Percentiles rank a stretch among this genome's conserved stretches.
phyloP scores from a whole-genome alignment of 2,113 vertebrate genomes.

The Antechinus flavipes region DNA sequence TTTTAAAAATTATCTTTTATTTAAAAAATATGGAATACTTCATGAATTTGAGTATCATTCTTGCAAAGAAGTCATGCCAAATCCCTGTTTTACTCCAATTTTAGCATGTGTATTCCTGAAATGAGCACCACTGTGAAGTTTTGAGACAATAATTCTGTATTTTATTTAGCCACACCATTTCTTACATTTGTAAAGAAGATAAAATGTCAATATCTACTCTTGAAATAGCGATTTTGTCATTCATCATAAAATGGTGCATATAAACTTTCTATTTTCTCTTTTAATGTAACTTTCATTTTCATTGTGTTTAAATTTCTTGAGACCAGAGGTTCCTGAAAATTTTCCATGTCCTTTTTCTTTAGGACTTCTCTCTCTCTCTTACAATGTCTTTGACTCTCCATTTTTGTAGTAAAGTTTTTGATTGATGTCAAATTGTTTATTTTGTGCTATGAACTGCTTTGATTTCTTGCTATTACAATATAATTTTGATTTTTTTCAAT shows the following conservation, averaged over 20 bases:
- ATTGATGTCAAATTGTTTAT: background rate
- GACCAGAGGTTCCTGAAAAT: background rate
- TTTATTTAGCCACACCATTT: background rate
- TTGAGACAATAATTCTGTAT: background rate
- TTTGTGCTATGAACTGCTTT: background rate
- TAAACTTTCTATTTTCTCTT: background rate
- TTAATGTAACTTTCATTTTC: background rate
- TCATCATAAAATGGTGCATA: background rate
- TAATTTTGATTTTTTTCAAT: background rate
- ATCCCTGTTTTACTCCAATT: background rate
- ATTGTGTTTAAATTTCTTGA: background rate
- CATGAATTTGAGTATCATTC: background rate
- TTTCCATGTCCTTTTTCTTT: background rate
- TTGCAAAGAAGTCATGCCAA: background rate
- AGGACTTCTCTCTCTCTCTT: background rate
- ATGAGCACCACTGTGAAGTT: background rate
- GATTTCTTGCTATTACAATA: background rate
- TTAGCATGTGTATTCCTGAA: background rate
- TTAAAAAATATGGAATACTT: background rate
- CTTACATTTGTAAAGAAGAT: background rate
- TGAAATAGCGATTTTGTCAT: background rate
- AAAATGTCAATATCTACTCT: background rate
- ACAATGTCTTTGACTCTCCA: background rate
- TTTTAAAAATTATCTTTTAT: background rate
- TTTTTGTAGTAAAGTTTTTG: background rate